Percentiles rank a stretch among this genome's conserved stretches.
Conservation (phyloP, 2,888 invertebrate species). For the Petrophora chlorosata region DNA sequence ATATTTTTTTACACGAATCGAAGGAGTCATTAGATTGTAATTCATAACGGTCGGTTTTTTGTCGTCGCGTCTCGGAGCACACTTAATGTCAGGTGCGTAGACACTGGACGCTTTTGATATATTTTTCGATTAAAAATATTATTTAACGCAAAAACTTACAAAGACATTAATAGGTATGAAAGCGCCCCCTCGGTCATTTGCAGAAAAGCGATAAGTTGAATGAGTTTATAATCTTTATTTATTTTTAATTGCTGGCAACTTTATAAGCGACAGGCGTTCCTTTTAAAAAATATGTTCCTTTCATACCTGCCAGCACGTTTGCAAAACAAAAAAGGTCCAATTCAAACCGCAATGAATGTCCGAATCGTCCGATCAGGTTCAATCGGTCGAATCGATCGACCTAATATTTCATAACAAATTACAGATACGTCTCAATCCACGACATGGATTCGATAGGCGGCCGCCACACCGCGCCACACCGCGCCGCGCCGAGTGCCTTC, state of each 20-base stretch:
- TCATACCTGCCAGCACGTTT: constrained; percentile 17
- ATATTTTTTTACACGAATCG: constrained; percentile 61
- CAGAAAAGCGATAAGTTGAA: constrained; percentile 36
- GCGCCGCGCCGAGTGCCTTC: constrained; percentile 41
- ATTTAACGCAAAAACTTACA: constrained; percentile 54
- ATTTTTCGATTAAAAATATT: constrained; percentile 53
- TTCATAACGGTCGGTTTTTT: constrained; percentile 76
- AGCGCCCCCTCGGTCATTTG: constrained; percentile 42
- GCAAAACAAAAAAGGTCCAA: constrained; percentile 15
- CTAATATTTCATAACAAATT: constrained; percentile 71
- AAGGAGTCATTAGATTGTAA: constrained; percentile 75
- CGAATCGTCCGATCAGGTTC: constrained; percentile 31
- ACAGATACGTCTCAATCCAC: constrained; percentile 64
- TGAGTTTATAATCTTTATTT: constrained; percentile 45
- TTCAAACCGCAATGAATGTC: constrained; percentile 24
- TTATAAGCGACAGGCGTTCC: constrained; percentile 15
- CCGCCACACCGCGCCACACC: constrained; percentile 34
- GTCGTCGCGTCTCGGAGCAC: constrained; percentile 44
- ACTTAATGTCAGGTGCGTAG: constrained; percentile 62
- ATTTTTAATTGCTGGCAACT: constrained; percentile 40
- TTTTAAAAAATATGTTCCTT: constrained; percentile 16
- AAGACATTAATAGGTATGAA: constrained; percentile 46
- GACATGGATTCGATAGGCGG: constrained; percentile 51
- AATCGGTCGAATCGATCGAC: constrained; percentile 46
- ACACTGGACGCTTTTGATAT: constrained; percentile 34